Percentiles rank a stretch among this genome's conserved stretches.
phyloP scores from a whole-genome alignment of 92 coral and sea anemone genomes.

The Galaxea fascicularis region DNA sequence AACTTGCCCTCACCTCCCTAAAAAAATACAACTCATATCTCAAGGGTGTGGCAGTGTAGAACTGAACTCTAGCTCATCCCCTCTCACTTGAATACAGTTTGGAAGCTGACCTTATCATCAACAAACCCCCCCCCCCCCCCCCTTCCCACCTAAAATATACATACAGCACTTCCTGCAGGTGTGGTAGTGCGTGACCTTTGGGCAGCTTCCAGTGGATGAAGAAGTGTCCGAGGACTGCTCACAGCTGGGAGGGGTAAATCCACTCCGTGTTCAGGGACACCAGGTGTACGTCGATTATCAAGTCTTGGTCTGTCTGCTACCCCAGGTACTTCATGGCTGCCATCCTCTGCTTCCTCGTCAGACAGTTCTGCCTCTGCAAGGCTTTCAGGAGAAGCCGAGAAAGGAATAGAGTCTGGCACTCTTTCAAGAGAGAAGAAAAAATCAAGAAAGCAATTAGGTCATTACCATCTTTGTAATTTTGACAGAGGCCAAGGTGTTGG shows the following conservation, averaged over 20 bases:
- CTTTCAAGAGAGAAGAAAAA: not conserved
- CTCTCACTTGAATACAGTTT: no score
- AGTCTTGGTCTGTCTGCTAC: not conserved
- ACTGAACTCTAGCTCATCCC: no score
- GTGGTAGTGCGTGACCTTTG: constrained; percentile 57
- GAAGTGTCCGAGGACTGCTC: constrained; percentile 47
- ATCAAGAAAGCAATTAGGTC: not conserved
- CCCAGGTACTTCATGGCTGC: not conserved
- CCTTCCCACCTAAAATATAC: constrained; percentile 1
- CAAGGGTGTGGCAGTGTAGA: no score
- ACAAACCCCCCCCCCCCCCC: not conserved
- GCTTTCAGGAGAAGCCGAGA: constrained; percentile 25
- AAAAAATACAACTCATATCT: no score
- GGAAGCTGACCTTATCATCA: not conserved
- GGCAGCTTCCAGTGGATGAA: constrained; percentile 76
- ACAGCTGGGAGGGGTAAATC: constrained; percentile 10
- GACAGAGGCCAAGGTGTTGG: not conserved
- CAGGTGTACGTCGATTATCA: not conserved
- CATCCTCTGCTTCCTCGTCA: constrained; percentile 17
- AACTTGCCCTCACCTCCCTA: no score
- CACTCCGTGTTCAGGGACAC: not conserved
- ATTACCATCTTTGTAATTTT: not conserved
- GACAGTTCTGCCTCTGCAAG: constrained; percentile 29
- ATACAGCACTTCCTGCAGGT: constrained; percentile 33
- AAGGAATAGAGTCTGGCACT: constrained; percentile 36